Evolutionary conservation across 2,113 vertebrate genomes (phyloP).

Genomic region (Menura novaehollandiae): DNA sequence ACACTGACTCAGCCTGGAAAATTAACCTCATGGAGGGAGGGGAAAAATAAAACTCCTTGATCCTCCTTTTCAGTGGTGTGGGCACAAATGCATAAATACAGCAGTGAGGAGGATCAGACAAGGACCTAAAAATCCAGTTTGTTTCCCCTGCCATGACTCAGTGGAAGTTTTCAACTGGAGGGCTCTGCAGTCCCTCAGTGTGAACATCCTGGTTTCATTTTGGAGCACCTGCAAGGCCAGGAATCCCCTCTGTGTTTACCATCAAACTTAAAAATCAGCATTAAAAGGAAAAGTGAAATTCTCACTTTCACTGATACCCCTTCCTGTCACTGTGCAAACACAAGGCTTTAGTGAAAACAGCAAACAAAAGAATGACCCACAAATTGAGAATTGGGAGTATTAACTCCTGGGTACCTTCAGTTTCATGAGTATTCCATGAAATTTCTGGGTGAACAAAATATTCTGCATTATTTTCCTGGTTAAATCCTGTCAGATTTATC

Average conservation of each 20-base stretch:
- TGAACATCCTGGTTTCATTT: background rate
- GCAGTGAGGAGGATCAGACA: background rate
- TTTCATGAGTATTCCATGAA: background rate
- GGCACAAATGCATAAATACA: background rate
- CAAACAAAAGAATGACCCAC: background rate
- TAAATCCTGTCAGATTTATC: background rate
- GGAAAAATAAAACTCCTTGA: background rate
- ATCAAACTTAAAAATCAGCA: background rate
- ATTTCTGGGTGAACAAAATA: background rate
- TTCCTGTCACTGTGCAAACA: background rate
- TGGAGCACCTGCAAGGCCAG: background rate
- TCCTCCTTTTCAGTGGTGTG: background rate
- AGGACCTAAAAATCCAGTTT: background rate
- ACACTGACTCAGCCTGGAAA: background rate
- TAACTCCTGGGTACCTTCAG: background rate
- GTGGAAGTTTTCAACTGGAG: background rate
- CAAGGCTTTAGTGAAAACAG: background rate
- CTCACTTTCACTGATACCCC: background rate
- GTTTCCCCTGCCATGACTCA: background rate
- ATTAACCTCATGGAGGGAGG: background rate
- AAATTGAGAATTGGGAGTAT: background rate
- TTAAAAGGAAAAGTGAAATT: background rate
- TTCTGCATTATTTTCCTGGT: background rate
- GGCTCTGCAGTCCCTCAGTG: background rate
- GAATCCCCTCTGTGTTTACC: background rate